These are phyloP conservation scores for Nansenia antarctica DNA, from an alignment of 2,113 vertebrate genomes.

Conservation along the genomic window DNA sequence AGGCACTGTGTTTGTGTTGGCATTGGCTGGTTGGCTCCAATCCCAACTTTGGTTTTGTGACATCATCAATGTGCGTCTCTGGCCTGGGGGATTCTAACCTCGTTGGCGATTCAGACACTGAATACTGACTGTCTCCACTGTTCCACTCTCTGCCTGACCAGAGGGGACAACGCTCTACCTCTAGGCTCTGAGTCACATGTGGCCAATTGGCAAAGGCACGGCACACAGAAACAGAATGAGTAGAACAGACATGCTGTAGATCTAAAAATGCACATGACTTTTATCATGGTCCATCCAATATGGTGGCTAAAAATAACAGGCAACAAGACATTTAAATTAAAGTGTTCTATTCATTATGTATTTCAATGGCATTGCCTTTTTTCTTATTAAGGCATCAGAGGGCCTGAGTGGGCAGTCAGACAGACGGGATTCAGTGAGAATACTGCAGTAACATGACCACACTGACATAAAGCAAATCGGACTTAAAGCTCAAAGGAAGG, in stretches of 20 bases:
- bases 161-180: background rate
- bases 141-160: background rate
- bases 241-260: background rate
- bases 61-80: background rate
- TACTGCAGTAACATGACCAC: no score
- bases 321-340: no score
- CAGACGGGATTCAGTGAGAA: background rate
- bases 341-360: no score
- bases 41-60: background rate
- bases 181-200: background rate
- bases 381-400: no score
- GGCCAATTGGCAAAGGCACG: background rate
- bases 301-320: no score
- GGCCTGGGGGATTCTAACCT: background rate
- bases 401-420: no score
- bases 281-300: background rate
- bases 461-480: no score
- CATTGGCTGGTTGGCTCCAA: no score
- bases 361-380: no score
- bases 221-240: background rate
- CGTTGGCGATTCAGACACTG: background rate
- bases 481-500: no score
- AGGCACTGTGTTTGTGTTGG: no score
- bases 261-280: background rate
- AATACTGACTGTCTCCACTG: background rate